Percentiles rank a stretch among this genome's conserved stretches.
These are phyloP conservation scores for Phyllopteryx taeniolatus DNA, from an alignment of 2,113 vertebrate species.

Conservation along the genomic window DNA sequence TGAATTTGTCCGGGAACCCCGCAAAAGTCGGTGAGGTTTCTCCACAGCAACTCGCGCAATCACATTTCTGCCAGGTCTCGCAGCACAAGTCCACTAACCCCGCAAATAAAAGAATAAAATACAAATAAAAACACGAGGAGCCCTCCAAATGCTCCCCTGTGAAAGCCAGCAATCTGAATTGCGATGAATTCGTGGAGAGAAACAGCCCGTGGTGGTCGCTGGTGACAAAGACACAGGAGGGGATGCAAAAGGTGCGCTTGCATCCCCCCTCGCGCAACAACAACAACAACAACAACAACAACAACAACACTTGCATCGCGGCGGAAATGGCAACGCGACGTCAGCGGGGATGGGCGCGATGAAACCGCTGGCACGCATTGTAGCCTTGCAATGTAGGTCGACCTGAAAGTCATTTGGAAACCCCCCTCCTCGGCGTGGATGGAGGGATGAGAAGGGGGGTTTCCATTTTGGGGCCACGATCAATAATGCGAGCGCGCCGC, in stretches of 20 bases:
- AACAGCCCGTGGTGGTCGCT: conserved; percentile 20
- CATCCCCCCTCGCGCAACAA: background rate
- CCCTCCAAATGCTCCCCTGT: background rate
- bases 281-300: conserved; percentile 31
- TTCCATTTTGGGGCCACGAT: conserved; percentile 49
- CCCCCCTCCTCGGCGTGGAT: conserved; percentile 19
- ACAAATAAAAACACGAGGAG: background rate
- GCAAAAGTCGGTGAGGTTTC: background rate
- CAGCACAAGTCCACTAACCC: background rate
- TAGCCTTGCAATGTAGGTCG: conserved; percentile 49
- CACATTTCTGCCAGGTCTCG: background rate
- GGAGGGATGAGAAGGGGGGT: conserved; percentile 28
- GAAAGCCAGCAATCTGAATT: conserved; percentile 35
- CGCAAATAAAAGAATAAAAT: no score
- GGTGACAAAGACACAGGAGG: background rate
- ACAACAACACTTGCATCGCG: conserved; percentile 29
- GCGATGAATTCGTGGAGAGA: conserved; percentile 39
- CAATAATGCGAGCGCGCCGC: conserved; percentile 42
- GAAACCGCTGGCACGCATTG: conserved; percentile 36
- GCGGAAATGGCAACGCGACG: conserved; percentile 46
- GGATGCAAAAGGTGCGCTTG: background rate
- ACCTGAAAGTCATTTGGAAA: conserved; percentile 37
- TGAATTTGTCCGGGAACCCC: background rate
- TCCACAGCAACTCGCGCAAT: background rate
- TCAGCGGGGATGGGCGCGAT: conserved; percentile 12